Conservation (phyloP, 2,888 invertebrate genomes). For the Gari tellinella region DNA sequence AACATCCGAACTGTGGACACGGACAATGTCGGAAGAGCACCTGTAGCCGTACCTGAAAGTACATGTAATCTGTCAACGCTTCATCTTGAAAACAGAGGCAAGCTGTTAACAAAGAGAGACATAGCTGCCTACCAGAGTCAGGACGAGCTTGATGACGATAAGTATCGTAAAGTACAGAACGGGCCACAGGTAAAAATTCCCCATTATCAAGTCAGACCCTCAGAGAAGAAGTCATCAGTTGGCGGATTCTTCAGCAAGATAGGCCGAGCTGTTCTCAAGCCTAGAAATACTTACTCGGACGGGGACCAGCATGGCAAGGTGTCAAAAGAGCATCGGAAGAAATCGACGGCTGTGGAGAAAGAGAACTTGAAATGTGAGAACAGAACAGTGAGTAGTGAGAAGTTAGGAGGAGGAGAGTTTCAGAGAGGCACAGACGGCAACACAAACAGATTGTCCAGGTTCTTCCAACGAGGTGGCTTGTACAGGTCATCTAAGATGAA, state of each 20-base stretch:
- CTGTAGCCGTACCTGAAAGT: constrained; percentile 75
- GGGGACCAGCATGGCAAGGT: constrained; percentile 36
- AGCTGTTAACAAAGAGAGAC: constrained; percentile 60
- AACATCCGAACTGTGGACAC: constrained; percentile 58
- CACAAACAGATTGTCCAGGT: constrained; percentile 41
- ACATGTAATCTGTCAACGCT: constrained; percentile 71
- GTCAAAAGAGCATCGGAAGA: constrained; percentile 27
- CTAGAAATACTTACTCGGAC: constrained; percentile 64
- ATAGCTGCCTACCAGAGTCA: constrained; percentile 32
- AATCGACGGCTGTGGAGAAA: constrained; percentile 31
- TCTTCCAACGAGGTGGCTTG: constrained; percentile 56
- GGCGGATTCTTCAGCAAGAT: constrained; percentile 75
- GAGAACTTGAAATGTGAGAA: constrained; percentile 38
- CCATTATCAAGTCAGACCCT: constrained; percentile 37
- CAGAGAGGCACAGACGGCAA: constrained; percentile 33
- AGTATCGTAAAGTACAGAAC: constrained; percentile 15
- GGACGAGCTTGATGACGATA: constrained; percentile 18
- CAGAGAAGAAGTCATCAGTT: constrained; percentile 70
- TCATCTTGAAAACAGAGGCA: constrained; percentile 73
- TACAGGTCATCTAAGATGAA: constrained; percentile 60
- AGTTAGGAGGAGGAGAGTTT: neutral
- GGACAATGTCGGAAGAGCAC: constrained; percentile 56
- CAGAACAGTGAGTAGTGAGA: constrained; percentile 21
- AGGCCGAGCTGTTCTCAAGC: constrained; percentile 72
- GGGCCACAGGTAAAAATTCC: constrained; percentile 69